phyloP scores from a whole-genome alignment of 2,113 vertebrate genomes.

The Hymenochirus boettgeri region DNA sequence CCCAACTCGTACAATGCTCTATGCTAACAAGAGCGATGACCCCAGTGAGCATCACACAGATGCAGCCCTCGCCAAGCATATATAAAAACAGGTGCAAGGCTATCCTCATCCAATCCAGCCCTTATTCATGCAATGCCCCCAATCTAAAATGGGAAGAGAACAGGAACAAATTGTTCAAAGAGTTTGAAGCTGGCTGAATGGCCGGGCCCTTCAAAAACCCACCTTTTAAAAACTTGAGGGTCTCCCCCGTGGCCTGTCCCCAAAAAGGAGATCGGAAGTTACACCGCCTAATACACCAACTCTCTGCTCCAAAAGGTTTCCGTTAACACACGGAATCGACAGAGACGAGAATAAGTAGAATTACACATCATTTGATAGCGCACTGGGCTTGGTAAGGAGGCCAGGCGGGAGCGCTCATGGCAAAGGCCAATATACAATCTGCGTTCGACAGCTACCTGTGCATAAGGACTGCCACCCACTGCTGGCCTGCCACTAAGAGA shows the following conservation, averaged over 20 bases:
- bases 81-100: not conserved
- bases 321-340: too few species aligned
- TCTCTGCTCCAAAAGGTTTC: too few species aligned
- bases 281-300: too few species aligned
- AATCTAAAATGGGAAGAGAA: not conserved
- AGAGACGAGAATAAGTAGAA: too few species aligned
- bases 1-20: not conserved
- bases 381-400: not conserved
- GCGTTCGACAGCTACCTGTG: not conserved
- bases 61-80: not conserved
- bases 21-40: not conserved
- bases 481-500: too few species aligned
- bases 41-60: not conserved
- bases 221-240: too few species aligned
- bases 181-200: constrained; percentile 45
- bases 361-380: too few species aligned
- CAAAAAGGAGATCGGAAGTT: too few species aligned
- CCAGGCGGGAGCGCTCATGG: not conserved
- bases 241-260: too few species aligned
- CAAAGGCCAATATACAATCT: not conserved
- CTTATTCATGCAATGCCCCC: not conserved
- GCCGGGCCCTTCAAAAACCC: constrained; percentile 58
- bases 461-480: not conserved
- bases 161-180: constrained; percentile 44
- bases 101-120: not conserved